Conservation (phyloP, 1,140 invertebrate species). For the Pemphigus obesinymphae region DNA sequence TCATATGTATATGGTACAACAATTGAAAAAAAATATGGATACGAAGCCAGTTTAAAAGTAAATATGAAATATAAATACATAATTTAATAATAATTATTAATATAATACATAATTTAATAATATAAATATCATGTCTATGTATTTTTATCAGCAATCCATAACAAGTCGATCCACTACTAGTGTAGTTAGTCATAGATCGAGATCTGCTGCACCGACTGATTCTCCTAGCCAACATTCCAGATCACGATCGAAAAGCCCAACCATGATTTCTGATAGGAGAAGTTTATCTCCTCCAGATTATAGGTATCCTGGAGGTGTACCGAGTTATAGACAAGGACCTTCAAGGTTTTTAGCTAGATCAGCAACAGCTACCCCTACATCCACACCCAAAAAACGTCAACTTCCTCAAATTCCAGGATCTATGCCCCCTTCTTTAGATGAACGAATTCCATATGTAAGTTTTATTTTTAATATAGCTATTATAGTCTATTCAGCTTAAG, state of each 20-base stretch:
- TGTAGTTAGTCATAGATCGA: slow-evolving; percentile 55
- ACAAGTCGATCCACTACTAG: slow-evolving; percentile 13
- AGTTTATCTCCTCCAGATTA: slow-evolving; percentile 51
- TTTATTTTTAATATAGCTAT: neutral
- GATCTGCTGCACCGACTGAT: slow-evolving; percentile 71
- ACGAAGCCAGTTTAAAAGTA: slow-evolving; percentile 10
- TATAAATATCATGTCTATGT: neutral
- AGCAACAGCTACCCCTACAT: slow-evolving; percentile 86
- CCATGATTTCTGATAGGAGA: slow-evolving; percentile 46
- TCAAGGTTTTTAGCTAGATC: slow-evolving; percentile 54
- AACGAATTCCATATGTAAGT: slow-evolving; percentile 47
- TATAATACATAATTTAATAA: neutral
- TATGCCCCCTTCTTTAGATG: slow-evolving; percentile 45
- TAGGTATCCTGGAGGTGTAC: slow-evolving; percentile 43
- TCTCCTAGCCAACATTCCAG: slow-evolving; percentile 53
- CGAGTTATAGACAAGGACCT: slow-evolving; percentile 17
- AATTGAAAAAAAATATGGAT: slow-evolving; percentile 36
- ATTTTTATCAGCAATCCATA: slow-evolving; percentile 10
- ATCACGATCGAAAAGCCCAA: slow-evolving; percentile 49
- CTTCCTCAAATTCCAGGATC: slow-evolving; percentile 78
- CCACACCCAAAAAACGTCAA: slow-evolving; percentile 91
- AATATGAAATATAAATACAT: neutral
- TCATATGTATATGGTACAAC: slow-evolving; percentile 15
- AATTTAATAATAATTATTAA: neutral
- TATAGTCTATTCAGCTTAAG: neutral